phyloP scores from a whole-genome alignment of 2,113 vertebrate genomes.

The Promerops cafer region DNA sequence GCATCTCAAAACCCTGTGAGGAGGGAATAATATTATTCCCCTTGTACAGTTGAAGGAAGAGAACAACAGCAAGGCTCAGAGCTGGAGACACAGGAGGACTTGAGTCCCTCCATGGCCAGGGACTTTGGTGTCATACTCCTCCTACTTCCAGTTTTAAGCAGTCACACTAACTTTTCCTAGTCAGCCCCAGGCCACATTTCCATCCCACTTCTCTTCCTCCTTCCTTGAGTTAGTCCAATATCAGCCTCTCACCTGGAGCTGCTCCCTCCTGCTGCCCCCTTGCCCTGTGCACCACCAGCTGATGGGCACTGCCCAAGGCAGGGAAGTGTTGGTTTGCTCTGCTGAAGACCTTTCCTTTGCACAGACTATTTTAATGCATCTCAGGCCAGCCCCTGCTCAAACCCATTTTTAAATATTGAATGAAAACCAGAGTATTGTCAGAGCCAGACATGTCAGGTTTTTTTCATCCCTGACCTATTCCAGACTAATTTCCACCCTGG shows the following conservation, averaged over 20 bases:
- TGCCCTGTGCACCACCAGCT: background rate
- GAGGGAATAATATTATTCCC: conserved; percentile 50
- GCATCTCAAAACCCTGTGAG: conserved; percentile 49
- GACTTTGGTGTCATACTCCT: background rate
- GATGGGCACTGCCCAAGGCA: background rate
- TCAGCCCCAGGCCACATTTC: background rate
- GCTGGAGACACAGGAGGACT: background rate
- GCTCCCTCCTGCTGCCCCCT: background rate
- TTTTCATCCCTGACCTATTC: background rate
- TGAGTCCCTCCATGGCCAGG: background rate
- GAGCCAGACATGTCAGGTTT: background rate
- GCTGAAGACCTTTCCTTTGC: background rate
- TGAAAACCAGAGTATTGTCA: background rate
- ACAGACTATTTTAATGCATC: background rate
- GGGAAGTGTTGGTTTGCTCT: background rate
- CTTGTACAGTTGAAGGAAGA: conserved; percentile 2
- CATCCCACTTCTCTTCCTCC: background rate
- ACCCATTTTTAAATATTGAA: background rate
- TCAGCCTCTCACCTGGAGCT: background rate
- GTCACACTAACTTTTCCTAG: background rate
- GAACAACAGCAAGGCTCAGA: background rate
- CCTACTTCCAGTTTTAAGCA: background rate
- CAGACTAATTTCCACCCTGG: background rate
- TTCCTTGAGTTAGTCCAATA: background rate
- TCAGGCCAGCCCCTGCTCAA: background rate